Percentiles rank a stretch among this genome's conserved stretches.
Conservation (phyloP, 2,888 invertebrate species). For the Neuroscelio doddi region DNA sequence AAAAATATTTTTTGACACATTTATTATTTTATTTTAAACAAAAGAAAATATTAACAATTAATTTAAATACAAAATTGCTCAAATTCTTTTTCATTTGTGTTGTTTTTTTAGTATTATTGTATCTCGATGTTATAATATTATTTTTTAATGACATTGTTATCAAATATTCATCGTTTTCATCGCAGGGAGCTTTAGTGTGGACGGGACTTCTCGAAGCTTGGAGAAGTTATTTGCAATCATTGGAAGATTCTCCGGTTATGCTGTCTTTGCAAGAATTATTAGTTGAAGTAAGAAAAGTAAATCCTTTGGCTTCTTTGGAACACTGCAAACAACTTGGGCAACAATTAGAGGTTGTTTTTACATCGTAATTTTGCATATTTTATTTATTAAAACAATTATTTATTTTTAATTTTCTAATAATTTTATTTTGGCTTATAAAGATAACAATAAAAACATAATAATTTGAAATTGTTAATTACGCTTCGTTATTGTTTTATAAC, state of each 20-base stretch:
- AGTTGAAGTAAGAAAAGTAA: slow-evolving; percentile 65
- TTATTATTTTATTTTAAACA: no score
- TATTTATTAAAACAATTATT: no score
- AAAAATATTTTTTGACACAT: no score
- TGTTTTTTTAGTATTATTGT: slow-evolving; percentile 34
- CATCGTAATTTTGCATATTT: no score
- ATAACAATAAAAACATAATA: no score
- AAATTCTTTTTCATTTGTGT: slow-evolving; percentile 16
- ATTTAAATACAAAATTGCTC: neutral
- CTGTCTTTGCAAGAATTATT: slow-evolving; percentile 64
- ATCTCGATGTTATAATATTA: slow-evolving; percentile 34
- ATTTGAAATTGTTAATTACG: no score
- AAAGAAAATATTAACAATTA: no score
- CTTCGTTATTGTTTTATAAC: no score
- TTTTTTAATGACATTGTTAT: slow-evolving; percentile 7
- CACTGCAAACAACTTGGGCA: slow-evolving; percentile 66
- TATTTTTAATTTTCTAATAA: no score
- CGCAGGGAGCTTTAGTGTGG: slow-evolving; percentile 67
- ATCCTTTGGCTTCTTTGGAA: slow-evolving; percentile 67
- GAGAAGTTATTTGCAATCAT: slow-evolving; percentile 62
- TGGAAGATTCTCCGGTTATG: slow-evolving; percentile 67
- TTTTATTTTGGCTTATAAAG: no score
- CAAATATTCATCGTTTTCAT: slow-evolving; percentile 36
- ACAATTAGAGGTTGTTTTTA: slow-evolving; percentile 64
- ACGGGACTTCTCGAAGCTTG: slow-evolving; percentile 68